Evolutionary conservation across 2,888 invertebrate genomes (phyloP).

Genomic region (Clanis bilineata): DNA sequence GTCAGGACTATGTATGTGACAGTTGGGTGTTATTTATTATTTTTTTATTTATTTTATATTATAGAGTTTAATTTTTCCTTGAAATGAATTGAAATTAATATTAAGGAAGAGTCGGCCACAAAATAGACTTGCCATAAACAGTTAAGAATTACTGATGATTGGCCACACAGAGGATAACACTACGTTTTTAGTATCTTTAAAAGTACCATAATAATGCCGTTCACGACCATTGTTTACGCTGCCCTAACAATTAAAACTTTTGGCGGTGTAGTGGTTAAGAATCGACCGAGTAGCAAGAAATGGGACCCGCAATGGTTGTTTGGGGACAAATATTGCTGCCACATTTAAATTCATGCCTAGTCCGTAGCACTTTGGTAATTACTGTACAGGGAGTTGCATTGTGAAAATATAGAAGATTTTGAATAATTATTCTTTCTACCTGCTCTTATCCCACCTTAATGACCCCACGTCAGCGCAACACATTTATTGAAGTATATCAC

Average conservation of each 20-base stretch:
- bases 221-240: neutral
- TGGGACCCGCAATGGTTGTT: neutral
- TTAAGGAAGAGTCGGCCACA: too few relatives aligned
- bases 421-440: neutral
- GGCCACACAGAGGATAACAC: neutral
- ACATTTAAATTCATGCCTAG: neutral
- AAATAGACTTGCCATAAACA: too few relatives aligned
- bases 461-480: too few relatives aligned
- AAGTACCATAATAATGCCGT: too few relatives aligned
- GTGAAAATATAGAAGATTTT: neutral
- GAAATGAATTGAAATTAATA: too few relatives aligned
- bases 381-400: neutral
- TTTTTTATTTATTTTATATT: too few relatives aligned
- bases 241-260: slow-evolving; percentile 6
- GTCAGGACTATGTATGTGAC: too few relatives aligned
- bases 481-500: too few relatives aligned
- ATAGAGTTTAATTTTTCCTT: too few relatives aligned
- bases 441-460: too few relatives aligned
- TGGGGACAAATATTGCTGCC: neutral
- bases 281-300: neutral
- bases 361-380: neutral
- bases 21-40: too few relatives aligned
- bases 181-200: too few relatives aligned
- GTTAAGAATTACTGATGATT: neutral
- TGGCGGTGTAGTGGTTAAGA: neutral